Conservation (phyloP, 2,888 invertebrate species). For the Amblyteles armatorius region DNA sequence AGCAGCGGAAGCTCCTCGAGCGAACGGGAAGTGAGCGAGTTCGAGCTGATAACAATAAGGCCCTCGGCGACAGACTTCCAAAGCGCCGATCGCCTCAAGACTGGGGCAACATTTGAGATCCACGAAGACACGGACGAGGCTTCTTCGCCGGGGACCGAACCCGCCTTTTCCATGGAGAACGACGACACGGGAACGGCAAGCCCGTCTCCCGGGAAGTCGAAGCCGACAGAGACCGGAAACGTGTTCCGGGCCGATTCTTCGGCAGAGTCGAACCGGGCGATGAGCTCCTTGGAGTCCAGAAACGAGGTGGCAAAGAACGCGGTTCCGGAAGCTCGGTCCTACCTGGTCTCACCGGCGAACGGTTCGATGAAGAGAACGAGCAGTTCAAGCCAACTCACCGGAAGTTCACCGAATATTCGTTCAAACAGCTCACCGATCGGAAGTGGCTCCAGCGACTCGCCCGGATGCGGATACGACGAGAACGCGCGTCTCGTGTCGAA, state of each 20-base stretch:
- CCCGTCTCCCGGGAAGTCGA: too few relatives aligned
- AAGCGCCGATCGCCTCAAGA: neutral
- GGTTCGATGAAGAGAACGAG: neutral
- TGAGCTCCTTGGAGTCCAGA: conserved; percentile 40
- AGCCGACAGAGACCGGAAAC: conserved; percentile 1
- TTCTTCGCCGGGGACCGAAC: neutral
- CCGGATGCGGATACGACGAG: conserved; percentile 12
- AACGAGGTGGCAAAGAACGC: neutral
- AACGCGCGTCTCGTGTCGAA: neutral
- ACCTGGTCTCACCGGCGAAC: conserved; percentile 24
- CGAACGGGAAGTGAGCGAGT: conserved; percentile 6
- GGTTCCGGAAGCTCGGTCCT: conserved; percentile 1
- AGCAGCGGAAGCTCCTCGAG: conserved; percentile 31
- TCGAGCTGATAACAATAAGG: neutral
- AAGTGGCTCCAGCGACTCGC: neutral
- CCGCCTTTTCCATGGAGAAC: neutral
- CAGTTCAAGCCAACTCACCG: neutral
- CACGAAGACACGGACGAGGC: conserved; percentile 41
- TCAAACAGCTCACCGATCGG: conserved; percentile 2
- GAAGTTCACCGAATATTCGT: conserved; percentile 25
- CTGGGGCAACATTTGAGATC: conserved; percentile 19
- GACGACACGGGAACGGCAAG: neutral
- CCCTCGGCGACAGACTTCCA: neutral
- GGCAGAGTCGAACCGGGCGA: conserved; percentile 37
- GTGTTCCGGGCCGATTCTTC: conserved; percentile 37